Conservation (phyloP, 1,140 invertebrate species). For the Teleopsis dalmanni region DNA sequence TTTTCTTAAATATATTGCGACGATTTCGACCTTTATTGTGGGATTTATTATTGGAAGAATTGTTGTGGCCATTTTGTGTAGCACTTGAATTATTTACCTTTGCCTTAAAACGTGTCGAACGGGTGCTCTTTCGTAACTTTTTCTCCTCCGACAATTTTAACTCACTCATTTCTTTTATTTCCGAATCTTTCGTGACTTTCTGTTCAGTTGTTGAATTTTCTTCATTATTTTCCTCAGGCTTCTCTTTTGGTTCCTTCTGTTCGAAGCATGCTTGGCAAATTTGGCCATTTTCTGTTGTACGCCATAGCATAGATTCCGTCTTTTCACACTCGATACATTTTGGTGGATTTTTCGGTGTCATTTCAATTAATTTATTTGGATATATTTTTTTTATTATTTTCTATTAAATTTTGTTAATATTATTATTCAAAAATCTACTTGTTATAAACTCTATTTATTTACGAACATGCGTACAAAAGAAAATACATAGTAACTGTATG, state of each 20-base stretch:
- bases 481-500: no score
- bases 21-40: conserved; percentile 56
- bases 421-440: no score
- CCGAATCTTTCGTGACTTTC: neutral
- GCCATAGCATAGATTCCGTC: conserved; percentile 14
- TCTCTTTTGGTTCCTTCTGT: conserved; percentile 6
- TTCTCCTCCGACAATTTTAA: neutral
- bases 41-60: conserved; percentile 18
- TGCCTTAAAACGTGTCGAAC: conserved; percentile 51
- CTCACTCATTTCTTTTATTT: neutral
- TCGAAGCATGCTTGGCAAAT: conserved; percentile 14
- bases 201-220: conserved; percentile 1
- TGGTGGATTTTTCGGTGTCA: conserved; percentile 8
- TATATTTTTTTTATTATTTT: no score
- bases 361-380: neutral
- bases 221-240: neutral
- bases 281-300: conserved; percentile 8
- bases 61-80: conserved; percentile 13
- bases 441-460: no score
- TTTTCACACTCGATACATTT: conserved; percentile 14
- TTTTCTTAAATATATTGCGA: conserved; percentile 72
- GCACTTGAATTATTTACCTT: conserved; percentile 15
- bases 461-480: no score
- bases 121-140: conserved; percentile 48
- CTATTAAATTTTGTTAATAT: no score